Percentiles rank a stretch among this genome's conserved stretches.
phyloP scores from a whole-genome alignment of 2,888 invertebrate genomes.

The Hirtodrosophila confusa region DNA sequence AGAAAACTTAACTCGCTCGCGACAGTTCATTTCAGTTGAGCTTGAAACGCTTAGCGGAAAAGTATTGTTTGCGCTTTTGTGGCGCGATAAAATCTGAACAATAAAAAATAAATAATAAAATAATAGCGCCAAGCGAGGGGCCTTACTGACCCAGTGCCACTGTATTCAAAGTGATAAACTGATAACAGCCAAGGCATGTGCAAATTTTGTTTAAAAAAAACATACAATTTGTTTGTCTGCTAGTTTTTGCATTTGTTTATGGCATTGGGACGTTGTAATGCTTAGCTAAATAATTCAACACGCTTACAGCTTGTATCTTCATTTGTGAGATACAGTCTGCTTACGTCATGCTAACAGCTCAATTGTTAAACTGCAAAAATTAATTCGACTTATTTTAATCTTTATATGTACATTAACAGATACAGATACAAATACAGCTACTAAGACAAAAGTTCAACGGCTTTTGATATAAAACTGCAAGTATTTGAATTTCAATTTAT shows the following conservation, averaged over 20 bases:
- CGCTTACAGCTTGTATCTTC: not conserved
- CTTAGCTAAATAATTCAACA: conserved; percentile 24
- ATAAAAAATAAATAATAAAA: not conserved
- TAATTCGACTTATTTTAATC: conserved; percentile 20
- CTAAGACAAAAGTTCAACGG: conserved; percentile 28
- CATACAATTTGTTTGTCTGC: not conserved
- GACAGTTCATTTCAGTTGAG: conserved; percentile 58
- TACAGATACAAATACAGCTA: conserved; percentile 15
- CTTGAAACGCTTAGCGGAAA: conserved; percentile 60
- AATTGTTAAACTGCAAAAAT: not conserved
- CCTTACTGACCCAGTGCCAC: conserved; percentile 18
- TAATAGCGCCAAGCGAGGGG: too few species aligned
- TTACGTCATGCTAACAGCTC: conserved; percentile 39
- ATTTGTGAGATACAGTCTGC: conserved; percentile 4
- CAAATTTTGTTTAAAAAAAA: not conserved
- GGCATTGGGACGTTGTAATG: not conserved
- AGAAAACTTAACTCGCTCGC: conserved; percentile 21
- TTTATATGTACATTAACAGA: conserved; percentile 14
- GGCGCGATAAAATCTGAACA: conserved; percentile 26
- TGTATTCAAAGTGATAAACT: conserved; percentile 19
- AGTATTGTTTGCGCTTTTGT: conserved; percentile 40
- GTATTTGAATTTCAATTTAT: conserved; percentile 22
- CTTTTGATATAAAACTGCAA: conserved; percentile 21
- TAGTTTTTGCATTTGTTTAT: not conserved
- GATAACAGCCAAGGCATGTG: not conserved